phyloP scores from a whole-genome alignment of 2,888 invertebrate genomes.

The Brachypterus glaber region DNA sequence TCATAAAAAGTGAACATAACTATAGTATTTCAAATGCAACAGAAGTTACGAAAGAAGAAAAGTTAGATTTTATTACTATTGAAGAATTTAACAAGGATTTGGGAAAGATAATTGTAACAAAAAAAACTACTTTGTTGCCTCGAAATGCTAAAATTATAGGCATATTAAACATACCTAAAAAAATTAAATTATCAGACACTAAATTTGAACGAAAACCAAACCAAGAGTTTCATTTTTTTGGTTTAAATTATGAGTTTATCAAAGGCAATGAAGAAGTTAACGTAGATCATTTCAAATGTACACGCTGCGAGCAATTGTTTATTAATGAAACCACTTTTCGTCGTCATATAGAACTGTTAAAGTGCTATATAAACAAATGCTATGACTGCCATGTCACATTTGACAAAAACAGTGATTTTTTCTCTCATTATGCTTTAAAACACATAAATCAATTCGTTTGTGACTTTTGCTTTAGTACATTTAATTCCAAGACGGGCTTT shows the following conservation, averaged over 20 bases:
- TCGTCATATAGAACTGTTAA: conserved; percentile 38
- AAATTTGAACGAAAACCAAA: no score
- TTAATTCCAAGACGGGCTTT: conserved; percentile 40
- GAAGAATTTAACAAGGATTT: no score
- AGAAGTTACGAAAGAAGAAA: no score
- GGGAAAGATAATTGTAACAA: no score
- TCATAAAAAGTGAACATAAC: no score
- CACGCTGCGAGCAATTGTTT: conserved; percentile 38
- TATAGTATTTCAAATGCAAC: no score
- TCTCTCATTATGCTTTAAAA: conserved; percentile 32
- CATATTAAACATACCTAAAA: no score
- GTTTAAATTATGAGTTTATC: conserved; percentile 32
- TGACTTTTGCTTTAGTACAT: conserved; percentile 38
- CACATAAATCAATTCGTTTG: conserved; percentile 38
- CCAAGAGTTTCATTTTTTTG: conserved; percentile 37
- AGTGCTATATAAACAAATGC: conserved; percentile 39
- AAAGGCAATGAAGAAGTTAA: conserved; percentile 35
- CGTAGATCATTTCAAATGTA: conserved; percentile 35
- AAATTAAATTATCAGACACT: no score
- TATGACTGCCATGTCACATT: conserved; percentile 36
- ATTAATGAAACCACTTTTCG: conserved; percentile 38
- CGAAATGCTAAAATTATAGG: no score
- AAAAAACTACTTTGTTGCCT: no score
- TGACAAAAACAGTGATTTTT: conserved; percentile 35
- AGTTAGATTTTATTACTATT: no score